Evolutionary conservation across 2,113 vertebrate genomes (phyloP).

Genomic region (Stigmatopora nigra): DNA sequence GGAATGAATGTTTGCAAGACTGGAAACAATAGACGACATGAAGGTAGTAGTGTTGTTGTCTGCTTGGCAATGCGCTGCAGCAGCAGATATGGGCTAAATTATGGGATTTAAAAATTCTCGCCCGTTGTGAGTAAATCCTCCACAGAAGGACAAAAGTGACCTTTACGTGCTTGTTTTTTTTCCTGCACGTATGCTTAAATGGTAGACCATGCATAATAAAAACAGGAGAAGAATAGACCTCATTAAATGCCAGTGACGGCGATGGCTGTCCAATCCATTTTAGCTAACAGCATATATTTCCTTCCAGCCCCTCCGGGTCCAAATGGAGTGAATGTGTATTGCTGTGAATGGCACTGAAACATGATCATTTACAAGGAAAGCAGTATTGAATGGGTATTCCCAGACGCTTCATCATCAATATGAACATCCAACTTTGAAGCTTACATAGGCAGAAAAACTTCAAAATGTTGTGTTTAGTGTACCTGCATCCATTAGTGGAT

Average conservation of each 20-base stretch:
- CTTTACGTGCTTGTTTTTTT: conserved; percentile 19
- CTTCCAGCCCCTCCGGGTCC: too few relatives aligned
- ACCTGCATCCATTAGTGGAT: neutral
- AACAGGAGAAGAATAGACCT: neutral
- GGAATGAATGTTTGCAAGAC: conserved; percentile 35
- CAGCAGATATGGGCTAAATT: conserved; percentile 52
- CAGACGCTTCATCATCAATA: too few relatives aligned
- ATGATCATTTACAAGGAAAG: too few relatives aligned
- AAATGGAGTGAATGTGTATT: too few relatives aligned
- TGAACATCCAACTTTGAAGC: too few relatives aligned
- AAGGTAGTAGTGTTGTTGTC: conserved; percentile 14
- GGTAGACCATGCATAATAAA: neutral
- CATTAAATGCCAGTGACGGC: neutral
- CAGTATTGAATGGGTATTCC: too few relatives aligned
- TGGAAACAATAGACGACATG: conserved; percentile 47
- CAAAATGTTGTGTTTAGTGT: neutral
- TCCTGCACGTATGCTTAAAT: neutral
- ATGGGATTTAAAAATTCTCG: conserved; percentile 34
- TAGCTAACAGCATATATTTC: too few relatives aligned
- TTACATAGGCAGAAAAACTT: neutral
- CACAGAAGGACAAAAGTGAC: conserved; percentile 44
- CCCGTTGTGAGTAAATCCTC: conserved; percentile 14
- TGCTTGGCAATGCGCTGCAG: conserved; percentile 1
- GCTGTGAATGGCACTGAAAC: too few relatives aligned
- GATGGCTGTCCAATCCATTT: too few relatives aligned